Evolutionary conservation across 2,888 invertebrate species (phyloP).

Genomic region (Noctua janthe): DNA sequence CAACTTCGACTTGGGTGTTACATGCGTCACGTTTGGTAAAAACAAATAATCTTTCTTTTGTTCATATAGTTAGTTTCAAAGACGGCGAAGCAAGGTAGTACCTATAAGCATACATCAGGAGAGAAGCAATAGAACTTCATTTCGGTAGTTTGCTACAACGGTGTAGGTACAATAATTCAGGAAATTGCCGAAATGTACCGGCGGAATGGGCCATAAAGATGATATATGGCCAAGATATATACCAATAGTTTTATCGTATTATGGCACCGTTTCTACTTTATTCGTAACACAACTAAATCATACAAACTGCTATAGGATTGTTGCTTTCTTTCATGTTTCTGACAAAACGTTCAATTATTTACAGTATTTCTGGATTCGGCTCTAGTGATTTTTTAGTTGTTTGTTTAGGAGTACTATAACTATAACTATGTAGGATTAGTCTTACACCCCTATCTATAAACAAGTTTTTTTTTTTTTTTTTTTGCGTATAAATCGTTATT

Average conservation of each 20-base stretch:
- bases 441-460: not conserved
- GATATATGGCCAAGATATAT: conserved; percentile 80
- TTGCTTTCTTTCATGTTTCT: conserved; percentile 46
- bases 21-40: not conserved
- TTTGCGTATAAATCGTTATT: not conserved
- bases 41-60: not conserved
- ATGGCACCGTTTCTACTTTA: conserved; percentile 65
- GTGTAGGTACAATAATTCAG: conserved; percentile 78
- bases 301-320: conserved; percentile 38
- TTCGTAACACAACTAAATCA: conserved; percentile 60
- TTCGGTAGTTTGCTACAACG: conserved; percentile 53
- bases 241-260: conserved; percentile 85
- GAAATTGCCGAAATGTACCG: conserved; percentile 85
- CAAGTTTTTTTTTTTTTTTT: not conserved
- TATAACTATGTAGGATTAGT: not conserved
- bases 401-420: not conserved
- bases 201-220: conserved; percentile 87
- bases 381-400: conserved; percentile 7
- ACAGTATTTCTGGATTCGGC: conserved; percentile 3
- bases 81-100: not conserved
- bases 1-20: too few relatives aligned
- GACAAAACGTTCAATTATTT: conserved; percentile 22
- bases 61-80: not conserved
- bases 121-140: conserved; percentile 42
- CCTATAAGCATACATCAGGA: conserved; percentile 34